Percentiles rank a stretch among this genome's conserved stretches.
These are phyloP conservation scores for Drosophila pegasa DNA, from an alignment of 2,888 invertebrate species.

Conservation along the genomic window DNA sequence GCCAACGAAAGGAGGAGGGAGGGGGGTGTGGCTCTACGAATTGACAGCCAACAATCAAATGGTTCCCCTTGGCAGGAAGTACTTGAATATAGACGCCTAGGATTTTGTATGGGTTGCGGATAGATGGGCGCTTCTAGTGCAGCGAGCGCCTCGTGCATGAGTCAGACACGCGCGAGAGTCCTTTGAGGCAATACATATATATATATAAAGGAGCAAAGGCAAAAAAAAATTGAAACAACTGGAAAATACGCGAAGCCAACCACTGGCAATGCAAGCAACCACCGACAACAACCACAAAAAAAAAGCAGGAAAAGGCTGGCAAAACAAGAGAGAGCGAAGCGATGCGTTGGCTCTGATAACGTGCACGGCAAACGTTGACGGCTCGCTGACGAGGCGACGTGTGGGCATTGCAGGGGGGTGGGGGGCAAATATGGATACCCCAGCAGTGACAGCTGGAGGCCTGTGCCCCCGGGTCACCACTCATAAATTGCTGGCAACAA, in stretches of 20 bases:
- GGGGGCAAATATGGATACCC: conserved; percentile 2
- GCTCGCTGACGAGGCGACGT: conserved; percentile 31
- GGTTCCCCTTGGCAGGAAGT: too few species aligned
- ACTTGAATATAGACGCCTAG: conserved; percentile 37
- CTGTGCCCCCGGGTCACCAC: conserved; percentile 44
- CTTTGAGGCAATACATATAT: conserved; percentile 27
- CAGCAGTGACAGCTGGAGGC: conserved; percentile 23
- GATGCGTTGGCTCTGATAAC: conserved; percentile 52
- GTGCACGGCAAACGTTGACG: conserved; percentile 49
- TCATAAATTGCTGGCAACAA: conserved; percentile 61
- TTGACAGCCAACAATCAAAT: conserved; percentile 47
- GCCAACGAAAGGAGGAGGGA: too few species aligned
- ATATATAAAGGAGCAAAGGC: background rate
- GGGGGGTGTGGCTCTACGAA: too few species aligned
- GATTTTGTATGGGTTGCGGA: conserved; percentile 47
- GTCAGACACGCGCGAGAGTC: conserved; percentile 46
- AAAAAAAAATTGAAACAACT: conserved; percentile 2
- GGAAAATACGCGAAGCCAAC: conserved; percentile 23
- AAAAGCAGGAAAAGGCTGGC: background rate
- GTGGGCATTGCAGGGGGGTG: background rate
- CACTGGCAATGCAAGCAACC: conserved; percentile 29
- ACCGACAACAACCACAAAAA: conserved; percentile 24
- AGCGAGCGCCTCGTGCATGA: conserved; percentile 32
- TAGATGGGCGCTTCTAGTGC: conserved; percentile 20
- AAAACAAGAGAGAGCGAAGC: background rate